Conservation (phyloP, 2,888 invertebrate species). For the Macrosiphum euphorbiae region DNA sequence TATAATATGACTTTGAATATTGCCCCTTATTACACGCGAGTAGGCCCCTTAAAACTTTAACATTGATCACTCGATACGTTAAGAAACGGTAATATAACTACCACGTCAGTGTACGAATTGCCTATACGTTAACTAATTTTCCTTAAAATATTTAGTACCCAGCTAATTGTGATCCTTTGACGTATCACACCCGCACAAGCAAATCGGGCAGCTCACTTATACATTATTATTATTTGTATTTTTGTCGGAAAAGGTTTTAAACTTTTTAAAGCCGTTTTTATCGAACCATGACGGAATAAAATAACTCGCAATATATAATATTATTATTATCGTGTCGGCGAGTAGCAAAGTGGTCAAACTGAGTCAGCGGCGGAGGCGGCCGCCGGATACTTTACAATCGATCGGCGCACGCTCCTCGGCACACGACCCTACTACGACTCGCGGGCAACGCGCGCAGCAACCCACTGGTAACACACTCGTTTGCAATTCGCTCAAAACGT, state of each 20-base stretch:
- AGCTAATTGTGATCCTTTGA: too few relatives aligned
- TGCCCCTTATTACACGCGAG: too few relatives aligned
- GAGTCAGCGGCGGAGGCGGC: background rate
- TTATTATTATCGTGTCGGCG: background rate
- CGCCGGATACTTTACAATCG: constrained; percentile 14
- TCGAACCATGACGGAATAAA: background rate
- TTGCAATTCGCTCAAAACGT: background rate
- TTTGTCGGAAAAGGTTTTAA: background rate
- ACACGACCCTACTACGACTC: background rate
- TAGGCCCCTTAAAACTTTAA: background rate
- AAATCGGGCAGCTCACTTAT: background rate
- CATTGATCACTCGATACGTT: background rate
- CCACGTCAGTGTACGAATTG: background rate
- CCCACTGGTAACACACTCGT: background rate
- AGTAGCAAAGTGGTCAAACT: constrained; percentile 1
- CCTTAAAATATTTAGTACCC: background rate
- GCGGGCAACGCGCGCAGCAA: background rate
- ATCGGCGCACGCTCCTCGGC: constrained; percentile 53
- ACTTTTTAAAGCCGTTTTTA: background rate
- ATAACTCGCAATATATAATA: background rate
- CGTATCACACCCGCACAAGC: background rate
- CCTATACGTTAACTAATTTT: background rate
- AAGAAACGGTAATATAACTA: background rate
- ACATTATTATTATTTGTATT: background rate
- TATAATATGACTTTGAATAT: too few relatives aligned